Percentiles rank a stretch among this genome's conserved stretches.
Conservation (phyloP, 2,113 vertebrate species). For the Camelus bactrianus region DNA sequence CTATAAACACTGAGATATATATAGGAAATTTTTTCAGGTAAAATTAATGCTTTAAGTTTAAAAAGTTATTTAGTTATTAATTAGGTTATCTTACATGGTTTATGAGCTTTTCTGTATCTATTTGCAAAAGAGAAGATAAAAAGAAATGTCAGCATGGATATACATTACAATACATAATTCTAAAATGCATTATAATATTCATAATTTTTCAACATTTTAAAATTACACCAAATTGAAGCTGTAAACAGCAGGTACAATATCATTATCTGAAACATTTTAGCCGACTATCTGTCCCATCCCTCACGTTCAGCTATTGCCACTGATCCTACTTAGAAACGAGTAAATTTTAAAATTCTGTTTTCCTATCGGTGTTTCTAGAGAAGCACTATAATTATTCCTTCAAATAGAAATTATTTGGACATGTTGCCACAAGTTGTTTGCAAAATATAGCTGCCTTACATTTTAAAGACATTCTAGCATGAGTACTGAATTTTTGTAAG, state of each 20-base stretch:
- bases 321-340: background rate
- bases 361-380: background rate
- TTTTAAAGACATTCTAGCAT: slow-evolving; percentile 14
- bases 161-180: background rate
- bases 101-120: background rate
- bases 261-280: background rate
- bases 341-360: slow-evolving; percentile 5
- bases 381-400: slow-evolving; percentile 35
- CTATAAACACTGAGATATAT: slow-evolving; percentile 56
- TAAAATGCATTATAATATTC: background rate
- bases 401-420: slow-evolving; percentile 1
- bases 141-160: background rate
- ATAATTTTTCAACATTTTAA: background rate
- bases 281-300: background rate
- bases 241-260: background rate
- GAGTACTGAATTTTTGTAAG: background rate
- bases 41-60: slow-evolving; percentile 80
- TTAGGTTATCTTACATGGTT: background rate
- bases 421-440: slow-evolving; percentile 12
- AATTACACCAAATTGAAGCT: background rate
- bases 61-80: background rate
- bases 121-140: background rate
- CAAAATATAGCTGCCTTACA: background rate
- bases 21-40: slow-evolving; percentile 68
- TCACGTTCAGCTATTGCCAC: background rate